Conservation (phyloP, 2,797 vertebrate genomes). For the Poeciliopsis gracilis region DNA sequence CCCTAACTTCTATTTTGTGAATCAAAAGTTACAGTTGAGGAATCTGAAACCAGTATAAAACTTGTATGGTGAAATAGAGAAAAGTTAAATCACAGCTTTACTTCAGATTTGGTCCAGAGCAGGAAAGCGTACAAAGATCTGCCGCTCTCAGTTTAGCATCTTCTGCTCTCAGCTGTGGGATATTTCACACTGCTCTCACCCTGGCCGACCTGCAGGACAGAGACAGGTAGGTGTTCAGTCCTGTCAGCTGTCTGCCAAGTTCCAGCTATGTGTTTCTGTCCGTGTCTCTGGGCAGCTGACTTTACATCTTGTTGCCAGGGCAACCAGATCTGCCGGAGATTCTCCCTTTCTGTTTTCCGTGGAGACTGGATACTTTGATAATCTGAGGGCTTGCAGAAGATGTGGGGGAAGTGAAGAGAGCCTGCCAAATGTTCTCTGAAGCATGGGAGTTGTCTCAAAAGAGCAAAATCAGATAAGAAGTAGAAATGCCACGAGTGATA, state of each 20-base stretch:
- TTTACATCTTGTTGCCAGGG: constrained; percentile 78
- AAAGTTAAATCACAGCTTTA: background rate
- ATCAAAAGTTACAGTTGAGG: background rate
- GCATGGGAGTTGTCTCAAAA: constrained; percentile 54
- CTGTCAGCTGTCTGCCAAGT: constrained; percentile 56
- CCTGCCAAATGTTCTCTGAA: constrained; percentile 68
- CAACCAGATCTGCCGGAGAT: constrained; percentile 76
- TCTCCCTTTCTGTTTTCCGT: constrained; percentile 67
- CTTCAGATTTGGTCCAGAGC: background rate
- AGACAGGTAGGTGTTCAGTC: constrained; percentile 35
- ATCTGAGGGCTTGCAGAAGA: constrained; percentile 76
- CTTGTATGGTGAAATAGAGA: background rate
- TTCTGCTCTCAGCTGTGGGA: constrained; percentile 11
- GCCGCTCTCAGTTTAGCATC: constrained; percentile 14
- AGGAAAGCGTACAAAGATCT: constrained; percentile 3
- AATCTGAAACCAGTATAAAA: background rate
- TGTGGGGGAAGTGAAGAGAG: constrained; percentile 61
- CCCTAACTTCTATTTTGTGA: background rate
- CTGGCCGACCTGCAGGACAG: background rate
- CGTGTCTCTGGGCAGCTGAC: constrained; percentile 60
- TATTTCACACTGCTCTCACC: constrained; percentile 18
- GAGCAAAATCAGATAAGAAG: constrained; percentile 48
- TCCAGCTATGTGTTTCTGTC: constrained; percentile 56
- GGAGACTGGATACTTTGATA: constrained; percentile 81
- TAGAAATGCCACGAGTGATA: constrained; percentile 36